Base-by-base conservation (phyloP, 2,888 invertebrate genomes). In the Protodeltote pygarga region DNA sequence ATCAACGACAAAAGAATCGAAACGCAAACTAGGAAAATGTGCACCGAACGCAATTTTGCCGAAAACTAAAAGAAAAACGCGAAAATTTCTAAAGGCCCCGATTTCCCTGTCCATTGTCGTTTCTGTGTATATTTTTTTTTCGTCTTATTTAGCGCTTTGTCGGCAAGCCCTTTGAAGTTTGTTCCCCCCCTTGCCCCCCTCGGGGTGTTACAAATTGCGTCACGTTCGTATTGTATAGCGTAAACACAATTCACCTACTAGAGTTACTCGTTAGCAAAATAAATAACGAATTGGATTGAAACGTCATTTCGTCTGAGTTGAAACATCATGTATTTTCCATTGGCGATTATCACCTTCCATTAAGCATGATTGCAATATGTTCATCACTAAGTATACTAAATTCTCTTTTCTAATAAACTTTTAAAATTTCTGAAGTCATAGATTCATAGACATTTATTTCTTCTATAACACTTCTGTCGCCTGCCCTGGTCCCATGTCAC, bases 141-240 rank as follows among this genome's bases (percentile, higher is more conserved):
- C 91, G 87, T 90, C 89, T 91, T 92, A 91, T 92, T 92, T 90
- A 88, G 86, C 87, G 87, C 90, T 91, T 90, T 92, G 91, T 91
- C 90, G 91, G 89, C 84, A 70, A 70, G 84, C 82, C 83, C 89
- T 92, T 92, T 91, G 91, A 91, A 85, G 91, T 90, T 71, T 64
- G 91, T 90, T 71, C 64, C 74, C 79, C 77, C 77, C 71, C 66
- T 65, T n/a, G n/a, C 65, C 60, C 65, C 60, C 61, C 64, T 54
- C 44, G 79, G 86, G 85, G 87, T 85, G 87, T 83, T 81, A 83
- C 89, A 89, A 89, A 92, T 91, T 91, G 87, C 89, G 89, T 87
- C 85, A 86, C 83, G 83, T 77, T 75, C 78, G 83, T 78, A 80
- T 83, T 84, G 79, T 80, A 77, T 65, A 80, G 79, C 79, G 85